Conservation (phyloP, 2,888 invertebrate species). For the Calliphora vomitoria region DNA sequence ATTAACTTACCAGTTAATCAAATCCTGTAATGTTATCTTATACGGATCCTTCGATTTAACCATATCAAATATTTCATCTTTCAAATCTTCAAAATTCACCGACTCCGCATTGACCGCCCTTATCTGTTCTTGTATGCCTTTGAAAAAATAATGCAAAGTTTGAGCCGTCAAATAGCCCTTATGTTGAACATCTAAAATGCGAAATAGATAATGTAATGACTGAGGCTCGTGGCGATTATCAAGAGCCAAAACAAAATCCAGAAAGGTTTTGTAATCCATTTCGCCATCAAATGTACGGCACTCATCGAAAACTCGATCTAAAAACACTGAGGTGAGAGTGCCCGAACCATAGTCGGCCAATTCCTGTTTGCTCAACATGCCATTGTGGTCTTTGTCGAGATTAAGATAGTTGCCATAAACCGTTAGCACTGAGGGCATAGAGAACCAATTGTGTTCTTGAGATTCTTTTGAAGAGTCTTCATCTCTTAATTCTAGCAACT, state of each 20-base stretch:
- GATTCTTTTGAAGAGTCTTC: conserved; percentile 92
- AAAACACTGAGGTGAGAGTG: conserved; percentile 94
- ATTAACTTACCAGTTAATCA: conserved; percentile 88
- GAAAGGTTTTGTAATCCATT: conserved; percentile 98
- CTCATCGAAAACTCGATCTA: conserved; percentile 97
- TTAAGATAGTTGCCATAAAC: conserved; percentile 98
- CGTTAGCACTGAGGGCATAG: conserved; percentile 93
- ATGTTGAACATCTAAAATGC: conserved; percentile 95
- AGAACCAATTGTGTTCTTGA: conserved; percentile 96
- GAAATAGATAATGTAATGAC: conserved; percentile 95
- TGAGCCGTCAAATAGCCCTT: conserved; percentile 95
- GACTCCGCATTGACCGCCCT: conserved; percentile 94
- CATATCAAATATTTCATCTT: conserved; percentile 99
- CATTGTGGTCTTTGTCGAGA: conserved; percentile 97
- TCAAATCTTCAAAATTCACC: conserved; percentile 96
- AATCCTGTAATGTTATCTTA: conserved; percentile 94
- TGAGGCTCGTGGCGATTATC: conserved; percentile 97
- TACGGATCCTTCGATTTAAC: conserved; percentile 94
- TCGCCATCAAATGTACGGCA: conserved; percentile 97
- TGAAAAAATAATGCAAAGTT: conserved; percentile 96
- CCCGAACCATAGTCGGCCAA: conserved; percentile 95
- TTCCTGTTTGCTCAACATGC: conserved; percentile 97
- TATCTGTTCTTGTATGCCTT: conserved; percentile 97
- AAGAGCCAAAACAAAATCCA: conserved; percentile 96
- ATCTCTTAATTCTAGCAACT: conserved; percentile 94